A percentile compares a stretch with the other conserved stretches of the same genome.
phyloP scores from a whole-genome alignment of 2,113 vertebrate genomes.

The Aviceda subcristata region DNA sequence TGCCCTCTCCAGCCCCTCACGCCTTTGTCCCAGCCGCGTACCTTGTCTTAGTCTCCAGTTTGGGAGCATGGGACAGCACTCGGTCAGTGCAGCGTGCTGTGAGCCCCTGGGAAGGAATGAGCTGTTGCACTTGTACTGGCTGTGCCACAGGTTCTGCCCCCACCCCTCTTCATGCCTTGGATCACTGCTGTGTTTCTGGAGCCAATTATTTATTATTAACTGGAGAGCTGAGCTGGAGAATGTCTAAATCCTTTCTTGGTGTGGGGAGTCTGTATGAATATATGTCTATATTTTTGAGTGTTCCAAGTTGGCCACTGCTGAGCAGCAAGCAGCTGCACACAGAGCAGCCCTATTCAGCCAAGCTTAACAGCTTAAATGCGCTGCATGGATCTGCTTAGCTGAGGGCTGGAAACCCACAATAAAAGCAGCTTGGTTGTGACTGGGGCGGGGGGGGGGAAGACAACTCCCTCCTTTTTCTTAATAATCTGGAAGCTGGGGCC shows the following conservation, averaged over 20 bases:
- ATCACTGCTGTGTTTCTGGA: neutral
- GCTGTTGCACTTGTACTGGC: neutral
- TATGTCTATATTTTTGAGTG: neutral
- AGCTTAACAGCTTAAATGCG: slow-evolving; percentile 20
- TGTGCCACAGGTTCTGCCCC: neutral
- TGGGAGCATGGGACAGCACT: neutral
- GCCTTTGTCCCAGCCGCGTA: neutral
- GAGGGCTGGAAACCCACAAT: neutral
- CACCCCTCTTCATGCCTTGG: neutral
- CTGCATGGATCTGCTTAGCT: neutral
- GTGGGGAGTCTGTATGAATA: neutral
- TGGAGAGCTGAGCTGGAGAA: neutral
- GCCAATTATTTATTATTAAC: neutral
- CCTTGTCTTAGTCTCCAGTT: neutral
- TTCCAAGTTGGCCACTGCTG: neutral
- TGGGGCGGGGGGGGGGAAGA: neutral
- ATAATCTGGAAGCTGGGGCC: neutral
- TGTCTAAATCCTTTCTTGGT: neutral
- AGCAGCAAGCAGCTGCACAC: neutral
- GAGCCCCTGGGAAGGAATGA: neutral
- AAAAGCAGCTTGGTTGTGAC: neutral
- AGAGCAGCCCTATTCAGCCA: neutral
- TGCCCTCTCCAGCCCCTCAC: neutral
- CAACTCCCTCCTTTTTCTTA: neutral
- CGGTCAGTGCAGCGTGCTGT: fast-evolving